Evolutionary conservation across 2,797 vertebrate species (phyloP), one percentile per base, ranked within the genome.

Genomic region (Australoheros facetus): DNA sequence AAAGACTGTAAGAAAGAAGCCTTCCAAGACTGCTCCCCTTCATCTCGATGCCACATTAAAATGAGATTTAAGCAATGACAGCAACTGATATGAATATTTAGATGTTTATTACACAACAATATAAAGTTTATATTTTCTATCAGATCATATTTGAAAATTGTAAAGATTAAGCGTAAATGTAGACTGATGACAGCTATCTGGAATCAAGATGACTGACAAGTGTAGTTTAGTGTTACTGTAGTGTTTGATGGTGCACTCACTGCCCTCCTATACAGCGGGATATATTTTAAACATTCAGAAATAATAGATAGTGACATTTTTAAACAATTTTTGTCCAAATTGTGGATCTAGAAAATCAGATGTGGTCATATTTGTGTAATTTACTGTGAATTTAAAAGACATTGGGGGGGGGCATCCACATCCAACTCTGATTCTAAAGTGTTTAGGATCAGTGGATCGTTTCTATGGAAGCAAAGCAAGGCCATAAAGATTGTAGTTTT

Each of bases 81-180:
- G 59, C 30, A 59, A 56, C 62, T 64, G 76, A 81, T 85, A 62
- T 85, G 78, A 66, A 66, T 75, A 83, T 78, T 77, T 66, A 71
- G 75, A 77, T 81, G 81, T 90, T 91, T 87, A 90, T 81, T 88
- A 89, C 75, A 80, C 14, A 19, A 90, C 57, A 72, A 75, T 82
- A 81, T 79, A 92, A 88, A 93, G 89, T 91, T 89, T 93, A 90
- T 94, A 93, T 94, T 93, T 93, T 92, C 87, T 93, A 91, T 92
- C 77, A 81, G 73, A 90, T 88, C 86, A 83, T 88, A 87, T 92
- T 87, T 87, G 57, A 92, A 73, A 88, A 64, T 56, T 90, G 81
- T 91, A 85, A 88, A 93, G 88, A 88, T 19, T 21, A 82, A 89
- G 85, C 34, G 10, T 78, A 83, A 79, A 78, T 87, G 87, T 85